Evolutionary conservation across 2,888 invertebrate species (phyloP).

Genomic region (Leptinotarsa rubiginosa): DNA sequence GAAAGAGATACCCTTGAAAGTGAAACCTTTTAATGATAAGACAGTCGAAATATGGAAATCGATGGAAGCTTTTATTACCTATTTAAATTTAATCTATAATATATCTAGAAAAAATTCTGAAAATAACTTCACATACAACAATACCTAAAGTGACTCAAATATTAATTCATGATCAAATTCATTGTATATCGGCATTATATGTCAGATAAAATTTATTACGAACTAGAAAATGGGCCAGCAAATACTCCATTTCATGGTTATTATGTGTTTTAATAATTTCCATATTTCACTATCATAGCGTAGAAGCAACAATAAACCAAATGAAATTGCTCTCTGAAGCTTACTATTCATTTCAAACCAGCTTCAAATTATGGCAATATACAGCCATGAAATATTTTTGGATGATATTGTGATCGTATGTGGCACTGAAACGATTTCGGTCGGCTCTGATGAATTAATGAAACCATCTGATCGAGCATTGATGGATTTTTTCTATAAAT

Average conservation of each 20-base stretch:
- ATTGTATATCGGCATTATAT: not conserved
- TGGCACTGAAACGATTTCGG: not conserved
- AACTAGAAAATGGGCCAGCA: not conserved
- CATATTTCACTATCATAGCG: not conserved
- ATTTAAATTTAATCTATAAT: not conserved
- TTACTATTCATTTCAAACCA: conserved; percentile 1
- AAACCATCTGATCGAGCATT: not conserved
- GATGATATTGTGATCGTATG: not conserved
- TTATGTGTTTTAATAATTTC: not conserved
- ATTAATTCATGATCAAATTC: not conserved
- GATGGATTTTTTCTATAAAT: not conserved
- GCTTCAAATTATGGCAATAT: not conserved
- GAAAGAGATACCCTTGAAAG: too few relatives aligned
- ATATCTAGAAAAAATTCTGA: not conserved
- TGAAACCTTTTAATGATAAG: too few relatives aligned
- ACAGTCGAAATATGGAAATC: too few relatives aligned
- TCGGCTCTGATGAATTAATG: not conserved
- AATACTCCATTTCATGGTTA: not conserved
- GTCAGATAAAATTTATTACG: not conserved
- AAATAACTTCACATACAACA: not conserved
- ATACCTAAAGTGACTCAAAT: not conserved
- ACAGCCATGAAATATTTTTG: conserved; percentile 6
- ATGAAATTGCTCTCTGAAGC: conserved; percentile 4
- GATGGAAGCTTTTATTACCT: too few relatives aligned
- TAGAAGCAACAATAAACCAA: not conserved